These are phyloP conservation scores for Stenodera caucasica DNA, from an alignment of 2,888 invertebrate genomes.

Conservation along the genomic window DNA sequence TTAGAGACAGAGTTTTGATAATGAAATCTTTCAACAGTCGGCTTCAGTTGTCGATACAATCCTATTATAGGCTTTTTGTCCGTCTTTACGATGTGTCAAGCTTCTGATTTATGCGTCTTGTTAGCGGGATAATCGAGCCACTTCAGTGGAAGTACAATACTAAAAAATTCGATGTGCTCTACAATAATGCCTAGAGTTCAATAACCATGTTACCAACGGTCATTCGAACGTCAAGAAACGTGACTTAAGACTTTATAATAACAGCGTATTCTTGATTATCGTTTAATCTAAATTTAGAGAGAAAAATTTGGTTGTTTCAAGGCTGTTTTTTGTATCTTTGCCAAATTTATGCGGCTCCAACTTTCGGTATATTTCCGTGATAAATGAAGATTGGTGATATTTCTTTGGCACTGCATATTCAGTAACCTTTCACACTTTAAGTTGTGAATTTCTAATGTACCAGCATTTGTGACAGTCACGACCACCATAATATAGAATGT, in stretches of 20 bases:
- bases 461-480: neutral
- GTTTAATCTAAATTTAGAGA: neutral
- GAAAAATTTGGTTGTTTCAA: neutral
- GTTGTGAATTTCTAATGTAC: neutral
- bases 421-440: neutral
- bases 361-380: no score
- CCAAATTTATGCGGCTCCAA: no score
- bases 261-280: neutral
- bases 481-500: neutral
- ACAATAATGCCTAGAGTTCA: neutral
- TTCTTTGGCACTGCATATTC: neutral
- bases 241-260: neutral
- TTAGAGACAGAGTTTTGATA: slow-evolving; percentile 40
- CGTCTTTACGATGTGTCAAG: neutral
- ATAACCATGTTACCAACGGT: neutral
- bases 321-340: neutral
- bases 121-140: neutral
- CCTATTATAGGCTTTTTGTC: slow-evolving; percentile 11
- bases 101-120: neutral
- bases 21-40: slow-evolving; percentile 39
- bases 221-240: neutral
- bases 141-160: no score
- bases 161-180: no score
- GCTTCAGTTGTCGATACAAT: slow-evolving; percentile 19
- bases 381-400: neutral